phyloP scores from a whole-genome alignment of 2,888 invertebrate species.

The Drosophila neoperkinsi region DNA sequence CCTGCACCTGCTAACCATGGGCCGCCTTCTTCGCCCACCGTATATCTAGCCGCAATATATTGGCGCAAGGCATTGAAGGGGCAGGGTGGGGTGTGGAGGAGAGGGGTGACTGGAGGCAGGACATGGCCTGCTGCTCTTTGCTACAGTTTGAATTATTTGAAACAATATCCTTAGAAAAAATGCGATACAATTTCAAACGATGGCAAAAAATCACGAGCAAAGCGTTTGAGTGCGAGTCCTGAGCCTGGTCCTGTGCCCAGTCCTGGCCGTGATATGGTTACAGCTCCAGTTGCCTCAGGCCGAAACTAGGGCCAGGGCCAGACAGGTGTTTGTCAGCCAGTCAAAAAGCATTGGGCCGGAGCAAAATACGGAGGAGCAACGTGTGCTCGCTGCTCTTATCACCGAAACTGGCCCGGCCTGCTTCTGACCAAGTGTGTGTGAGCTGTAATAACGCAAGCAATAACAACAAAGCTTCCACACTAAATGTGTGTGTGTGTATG shows the following conservation, averaged over 20 bases:
- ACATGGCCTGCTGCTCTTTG: constrained; percentile 44
- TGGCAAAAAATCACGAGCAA: constrained; percentile 64
- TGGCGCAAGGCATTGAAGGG: constrained; percentile 65
- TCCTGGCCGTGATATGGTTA: neutral
- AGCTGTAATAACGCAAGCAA: constrained; percentile 62
- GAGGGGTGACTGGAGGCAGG: constrained; percentile 2
- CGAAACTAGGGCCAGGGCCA: constrained; percentile 52
- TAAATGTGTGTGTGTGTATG: neutral
- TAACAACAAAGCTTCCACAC: constrained; percentile 44
- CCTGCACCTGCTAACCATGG: constrained; percentile 1
- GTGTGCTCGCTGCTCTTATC: constrained; percentile 67
- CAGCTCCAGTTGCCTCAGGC: constrained; percentile 18
- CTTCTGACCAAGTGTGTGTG: constrained; percentile 25
- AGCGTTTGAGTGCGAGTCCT: neutral
- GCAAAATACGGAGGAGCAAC: constrained; percentile 30
- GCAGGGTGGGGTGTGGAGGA: neutral
- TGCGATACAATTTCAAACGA: constrained; percentile 76
- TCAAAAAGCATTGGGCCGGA: constrained; percentile 32
- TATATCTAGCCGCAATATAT: constrained; percentile 70
- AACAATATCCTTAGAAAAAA: constrained; percentile 79
- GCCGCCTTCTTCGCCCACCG: neutral
- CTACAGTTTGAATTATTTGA: constrained; percentile 79
- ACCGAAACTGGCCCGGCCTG: constrained; percentile 38
- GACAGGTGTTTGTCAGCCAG: constrained; percentile 75
- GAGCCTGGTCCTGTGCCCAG: constrained; percentile 4